These are phyloP conservation scores for Drosophila pseudotakahashii DNA, from an alignment of 2,888 invertebrate species.

Conservation along the genomic window DNA sequence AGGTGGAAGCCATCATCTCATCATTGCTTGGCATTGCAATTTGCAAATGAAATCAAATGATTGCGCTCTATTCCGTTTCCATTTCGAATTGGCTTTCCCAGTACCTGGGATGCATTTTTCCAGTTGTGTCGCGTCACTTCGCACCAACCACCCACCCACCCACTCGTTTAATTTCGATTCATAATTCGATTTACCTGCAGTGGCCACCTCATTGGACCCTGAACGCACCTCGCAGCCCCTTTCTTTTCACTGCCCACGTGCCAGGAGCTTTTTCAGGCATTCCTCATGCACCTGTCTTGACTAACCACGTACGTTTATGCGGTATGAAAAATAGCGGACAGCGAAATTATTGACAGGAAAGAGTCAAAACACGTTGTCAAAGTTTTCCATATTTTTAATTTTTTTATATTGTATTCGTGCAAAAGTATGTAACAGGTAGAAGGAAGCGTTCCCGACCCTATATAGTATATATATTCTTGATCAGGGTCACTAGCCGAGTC, in stretches of 20 bases:
- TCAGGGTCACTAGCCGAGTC: too few species aligned
- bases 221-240: background rate
- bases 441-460: too few species aligned
- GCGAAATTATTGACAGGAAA: background rate
- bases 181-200: conserved; percentile 1
- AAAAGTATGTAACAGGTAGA: too few species aligned
- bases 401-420: too few species aligned
- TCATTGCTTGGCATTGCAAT: conserved; percentile 9
- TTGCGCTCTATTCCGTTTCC: conserved; percentile 2
- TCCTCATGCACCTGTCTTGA: background rate
- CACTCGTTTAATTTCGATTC: background rate
- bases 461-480: too few species aligned
- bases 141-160: conserved; percentile 2
- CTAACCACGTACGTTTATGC: background rate
- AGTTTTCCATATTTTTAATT: too few species aligned
- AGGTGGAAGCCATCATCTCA: conserved; percentile 23
- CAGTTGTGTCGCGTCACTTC: conserved; percentile 18
- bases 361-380: background rate
- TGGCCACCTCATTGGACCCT: conserved; percentile 5
- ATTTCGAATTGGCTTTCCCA: conserved; percentile 8
- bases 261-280: background rate
- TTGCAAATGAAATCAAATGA: conserved; percentile 17
- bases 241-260: background rate
- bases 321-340: background rate
- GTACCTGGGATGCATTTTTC: conserved; percentile 11